Evolutionary conservation across 2,113 vertebrate genomes (phyloP), one percentile per base, ranked within the genome.

Genomic region (Barbus barbus): DNA sequence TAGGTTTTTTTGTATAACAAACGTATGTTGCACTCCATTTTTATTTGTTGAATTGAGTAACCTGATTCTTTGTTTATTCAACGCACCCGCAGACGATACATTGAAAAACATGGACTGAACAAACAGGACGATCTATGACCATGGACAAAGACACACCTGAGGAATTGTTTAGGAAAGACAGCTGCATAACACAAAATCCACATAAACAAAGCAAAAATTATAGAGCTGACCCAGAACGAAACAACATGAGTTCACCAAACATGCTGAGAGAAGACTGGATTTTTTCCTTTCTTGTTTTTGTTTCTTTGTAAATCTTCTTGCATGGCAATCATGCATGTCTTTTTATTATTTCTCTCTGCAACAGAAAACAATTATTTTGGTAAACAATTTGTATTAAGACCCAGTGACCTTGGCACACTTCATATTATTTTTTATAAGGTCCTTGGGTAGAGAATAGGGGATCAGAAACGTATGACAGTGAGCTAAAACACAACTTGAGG

Each of bases 351-450:
- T 92, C 90, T 93, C 91, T 92, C 92, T 91, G 91, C 91, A 85
- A 90, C 91, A 89, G 85, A 83, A 85, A 85, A 84, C 86, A 73
- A 92, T 93, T 87, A 94, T 94, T 44, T 94, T 95, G 93, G 94
- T 94, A 94, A 88, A 94, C 91, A 91, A 90, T 95, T 95, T 95
- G 91, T 95, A 95, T 91, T 93, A 91, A 81, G 83, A 92, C 91
- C 91, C 92, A 93, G 91, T 90, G 92, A 94, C 91, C 92, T 91
- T 94, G 91, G 93, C 93, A 92, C 93, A 93, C 93, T 87, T 94
- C 91, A 93, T 88, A 87, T 94, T 95, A 94, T 94, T 94, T n/a
- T 95, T 95, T 93, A 93, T 94, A 94, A 93, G 91, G 91, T 93
- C 86, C 83, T 91, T 90, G 92, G 87, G 89, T 88, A 87, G 90